Conservation (phyloP, 2,113 vertebrate genomes). For the Rhabdornis inornatus region DNA sequence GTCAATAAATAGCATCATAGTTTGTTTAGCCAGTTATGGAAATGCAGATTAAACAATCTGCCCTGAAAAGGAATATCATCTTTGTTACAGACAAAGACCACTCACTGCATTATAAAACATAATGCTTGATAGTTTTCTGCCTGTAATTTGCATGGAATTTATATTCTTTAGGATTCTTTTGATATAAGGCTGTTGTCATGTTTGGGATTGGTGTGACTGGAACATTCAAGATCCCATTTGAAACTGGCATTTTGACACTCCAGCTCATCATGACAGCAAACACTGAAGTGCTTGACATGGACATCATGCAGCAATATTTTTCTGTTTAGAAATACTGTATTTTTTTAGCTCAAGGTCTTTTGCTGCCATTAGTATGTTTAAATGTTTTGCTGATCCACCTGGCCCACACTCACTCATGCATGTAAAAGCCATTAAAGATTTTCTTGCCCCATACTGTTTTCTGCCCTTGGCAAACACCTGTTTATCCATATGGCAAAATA, state of each 20-base stretch:
- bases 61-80: neutral
- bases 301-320: neutral
- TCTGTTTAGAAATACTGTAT: neutral
- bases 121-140: neutral
- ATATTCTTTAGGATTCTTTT: neutral
- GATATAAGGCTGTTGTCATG: rapidly evolving
- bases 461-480: slow-evolving; percentile 42
- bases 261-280: neutral
- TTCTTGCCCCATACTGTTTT: slow-evolving; percentile 2
- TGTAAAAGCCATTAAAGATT: neutral
- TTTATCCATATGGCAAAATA: neutral
- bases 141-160: neutral
- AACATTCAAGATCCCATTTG: neutral
- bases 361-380: neutral
- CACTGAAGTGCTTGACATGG: neutral
- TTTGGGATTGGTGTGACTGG: neutral
- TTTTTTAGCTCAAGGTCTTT: neutral
- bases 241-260: neutral
- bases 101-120: neutral
- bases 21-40: neutral
- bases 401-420: neutral
- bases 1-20: neutral
- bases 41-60: neutral
- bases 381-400: neutral
- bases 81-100: neutral